Percentiles rank a stretch among this genome's conserved stretches.
Conservation (phyloP, 2,797 vertebrate species). For the Parauchenoglanis punctatus region DNA sequence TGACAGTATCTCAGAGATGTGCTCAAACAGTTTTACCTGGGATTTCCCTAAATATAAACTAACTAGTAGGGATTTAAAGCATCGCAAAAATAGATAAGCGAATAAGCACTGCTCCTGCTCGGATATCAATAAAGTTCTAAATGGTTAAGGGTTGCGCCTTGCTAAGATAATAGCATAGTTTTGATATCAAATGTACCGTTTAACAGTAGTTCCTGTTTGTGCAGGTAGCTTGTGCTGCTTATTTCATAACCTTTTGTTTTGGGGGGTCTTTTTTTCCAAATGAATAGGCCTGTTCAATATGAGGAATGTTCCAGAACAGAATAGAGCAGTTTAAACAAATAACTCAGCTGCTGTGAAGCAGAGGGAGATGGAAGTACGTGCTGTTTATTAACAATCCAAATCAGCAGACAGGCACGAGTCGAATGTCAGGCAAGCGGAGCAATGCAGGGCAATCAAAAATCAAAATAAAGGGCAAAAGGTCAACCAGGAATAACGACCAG, state of each 20-base stretch:
- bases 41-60: neutral
- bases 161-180: no score
- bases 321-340: neutral
- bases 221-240: neutral
- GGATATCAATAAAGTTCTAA: neutral
- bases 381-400: conserved; percentile 6
- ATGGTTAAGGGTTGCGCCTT: neutral
- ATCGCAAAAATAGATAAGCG: neutral
- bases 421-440: neutral
- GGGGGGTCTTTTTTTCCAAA: no score
- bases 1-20: neutral
- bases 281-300: neutral
- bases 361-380: neutral
- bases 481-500: neutral
- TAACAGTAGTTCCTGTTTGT: neutral
- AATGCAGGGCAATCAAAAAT: neutral
- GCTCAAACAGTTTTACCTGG: neutral
- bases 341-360: neutral
- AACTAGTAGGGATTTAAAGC: neutral
- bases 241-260: neutral
- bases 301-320: neutral
- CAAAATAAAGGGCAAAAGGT: neutral
- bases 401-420: neutral
- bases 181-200: neutral
- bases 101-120: neutral